Evolutionary conservation across 2,113 vertebrate species (phyloP).

Genomic region (Pterocles burchelli): DNA sequence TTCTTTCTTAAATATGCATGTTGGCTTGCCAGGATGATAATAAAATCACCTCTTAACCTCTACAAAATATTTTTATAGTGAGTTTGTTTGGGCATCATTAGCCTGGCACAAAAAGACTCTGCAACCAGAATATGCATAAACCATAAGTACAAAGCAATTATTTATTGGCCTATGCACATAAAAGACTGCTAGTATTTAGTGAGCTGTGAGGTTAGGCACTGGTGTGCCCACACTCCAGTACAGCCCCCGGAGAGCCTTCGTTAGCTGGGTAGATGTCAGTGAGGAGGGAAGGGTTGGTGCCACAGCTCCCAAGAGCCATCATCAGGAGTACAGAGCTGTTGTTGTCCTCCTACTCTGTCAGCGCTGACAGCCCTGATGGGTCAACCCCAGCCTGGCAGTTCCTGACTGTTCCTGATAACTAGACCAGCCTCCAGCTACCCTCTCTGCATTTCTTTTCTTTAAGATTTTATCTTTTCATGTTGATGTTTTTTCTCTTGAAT

Average conservation of each 20-base stretch:
- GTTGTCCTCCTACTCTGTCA: background rate
- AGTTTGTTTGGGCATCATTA: background rate
- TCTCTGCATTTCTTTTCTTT: background rate
- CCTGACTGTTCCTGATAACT: background rate
- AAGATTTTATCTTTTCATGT: background rate
- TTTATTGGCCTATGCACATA: background rate
- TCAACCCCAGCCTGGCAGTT: background rate
- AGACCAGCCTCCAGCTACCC: background rate
- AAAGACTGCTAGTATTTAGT: background rate
- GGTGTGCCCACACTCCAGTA: background rate
- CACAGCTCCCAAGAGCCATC: background rate
- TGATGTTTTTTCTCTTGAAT: background rate
- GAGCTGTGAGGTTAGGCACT: background rate
- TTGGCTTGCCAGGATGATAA: background rate
- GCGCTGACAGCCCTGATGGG: fast-evolving
- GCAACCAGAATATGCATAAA: background rate
- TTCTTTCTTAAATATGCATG: background rate
- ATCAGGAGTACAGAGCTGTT: background rate
- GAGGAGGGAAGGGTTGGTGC: background rate
- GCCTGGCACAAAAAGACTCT: background rate
- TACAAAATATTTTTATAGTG: background rate
- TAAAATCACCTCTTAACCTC: background rate
- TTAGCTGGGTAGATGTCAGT: background rate
- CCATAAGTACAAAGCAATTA: background rate
- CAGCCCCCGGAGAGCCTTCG: background rate